A percentile compares a stretch with the other conserved stretches of the same genome.
phyloP scores from a whole-genome alignment of 2,797 vertebrate genomes.

The Macrochelys suwanniensis region DNA sequence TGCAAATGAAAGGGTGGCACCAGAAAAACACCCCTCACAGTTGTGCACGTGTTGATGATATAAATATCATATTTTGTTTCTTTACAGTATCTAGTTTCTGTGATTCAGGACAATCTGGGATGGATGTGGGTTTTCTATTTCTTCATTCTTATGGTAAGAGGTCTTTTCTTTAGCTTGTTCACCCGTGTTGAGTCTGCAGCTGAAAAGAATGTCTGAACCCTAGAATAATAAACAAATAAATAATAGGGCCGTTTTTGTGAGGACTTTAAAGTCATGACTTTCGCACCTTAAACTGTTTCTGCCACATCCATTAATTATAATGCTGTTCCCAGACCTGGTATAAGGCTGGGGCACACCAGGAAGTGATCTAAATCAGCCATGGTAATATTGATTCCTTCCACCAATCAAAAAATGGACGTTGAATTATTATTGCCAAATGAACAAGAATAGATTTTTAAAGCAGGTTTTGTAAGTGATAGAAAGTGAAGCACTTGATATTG shows the following conservation, averaged over 20 bases:
- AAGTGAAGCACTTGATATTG: not conserved
- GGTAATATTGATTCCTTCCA: not conserved
- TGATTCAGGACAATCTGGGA: conserved; percentile 91
- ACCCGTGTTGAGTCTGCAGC: not conserved
- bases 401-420: not conserved
- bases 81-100: conserved; percentile 89
- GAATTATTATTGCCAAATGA: not conserved
- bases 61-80: conserved; percentile 1
- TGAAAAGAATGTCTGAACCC: not conserved
- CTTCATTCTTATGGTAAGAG: conserved; percentile 95
- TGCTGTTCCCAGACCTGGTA: not conserved
- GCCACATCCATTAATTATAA: not conserved
- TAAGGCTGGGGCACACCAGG: not conserved
- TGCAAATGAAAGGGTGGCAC: not conserved
- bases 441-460: not conserved
- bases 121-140: conserved; percentile 98
- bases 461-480: not conserved
- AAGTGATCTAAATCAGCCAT: not conserved
- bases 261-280: not conserved
- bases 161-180: not conserved
- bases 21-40: not conserved
- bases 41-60: not conserved
- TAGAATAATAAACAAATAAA: not conserved
- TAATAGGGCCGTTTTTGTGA: not conserved
- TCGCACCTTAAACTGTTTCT: not conserved